Base-by-base conservation (phyloP, 2,888 invertebrate genomes). In the Dicyrtoma fusca region DNA sequence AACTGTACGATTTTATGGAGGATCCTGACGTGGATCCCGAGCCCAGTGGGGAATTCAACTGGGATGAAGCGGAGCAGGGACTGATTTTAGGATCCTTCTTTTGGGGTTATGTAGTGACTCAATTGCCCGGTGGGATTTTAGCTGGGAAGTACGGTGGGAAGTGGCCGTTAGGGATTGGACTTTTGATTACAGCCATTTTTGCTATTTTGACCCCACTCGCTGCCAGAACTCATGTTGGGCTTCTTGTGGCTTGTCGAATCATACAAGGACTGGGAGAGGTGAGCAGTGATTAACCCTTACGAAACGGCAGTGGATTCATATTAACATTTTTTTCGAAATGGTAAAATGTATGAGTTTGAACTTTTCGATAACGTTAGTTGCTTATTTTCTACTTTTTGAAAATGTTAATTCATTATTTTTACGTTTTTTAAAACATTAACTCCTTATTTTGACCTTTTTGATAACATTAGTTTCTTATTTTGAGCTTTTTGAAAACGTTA, bases 61-160 rank as follows among this genome's bases (percentile, higher is more conserved):
- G 76, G 76, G 70, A 70, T 19, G 76, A 74, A 63, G 69, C 70
- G 6, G 74, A 76, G 45, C 76, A 76, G 47, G 74, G 76, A 14
- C 42, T 76, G 11, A 74, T 76, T 66, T 34, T 71, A n/a, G 76
- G 74, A 11, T 72, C 92, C 0, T 94, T 94, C 83, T 94, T 92
- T 84, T 92, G 91, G 86, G 93, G 94, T 1, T 94, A 94, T 84
- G 89, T 93, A 1, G 71, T 92, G 0, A 92, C 93, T 0, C 94
- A 94, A 82, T 83, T 95, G 25, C 94, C 94, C 0, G 94, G 93
- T 57, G 94, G 93, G 72, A 86, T 91, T 66, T 82, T 94, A 45
- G 91, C 94, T 0, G 92, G 92, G 81, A 73, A 88, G 78, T 92
- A 92, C 77, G 95, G 95, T 17, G 95, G 94, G 21, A 94, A 94